A percentile compares a stretch with the other conserved stretches of the same genome.
These are phyloP conservation scores for Chaetogeoica ovagalla DNA, from an alignment of 2,888 invertebrate genomes.

Conservation along the genomic window DNA sequence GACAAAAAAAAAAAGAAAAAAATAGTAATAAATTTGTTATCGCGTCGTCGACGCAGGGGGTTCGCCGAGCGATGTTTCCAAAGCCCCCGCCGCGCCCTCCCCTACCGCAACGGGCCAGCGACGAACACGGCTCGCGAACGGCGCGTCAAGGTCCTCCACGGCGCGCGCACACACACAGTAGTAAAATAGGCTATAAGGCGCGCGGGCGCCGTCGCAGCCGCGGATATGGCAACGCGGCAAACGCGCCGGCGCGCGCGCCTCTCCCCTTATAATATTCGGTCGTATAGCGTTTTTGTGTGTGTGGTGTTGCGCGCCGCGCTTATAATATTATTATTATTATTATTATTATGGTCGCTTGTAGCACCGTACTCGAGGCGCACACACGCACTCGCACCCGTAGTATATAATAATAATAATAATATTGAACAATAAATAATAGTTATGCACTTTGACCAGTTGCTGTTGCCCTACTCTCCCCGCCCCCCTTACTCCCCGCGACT, in stretches of 20 bases:
- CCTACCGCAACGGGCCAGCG: too few species aligned
- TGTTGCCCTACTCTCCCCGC: not conserved
- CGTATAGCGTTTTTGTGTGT: too few species aligned
- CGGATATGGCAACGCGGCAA: slow-evolving; percentile 51
- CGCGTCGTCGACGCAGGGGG: too few species aligned
- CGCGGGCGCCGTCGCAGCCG: not conserved
- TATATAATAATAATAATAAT: slow-evolving; percentile 37
- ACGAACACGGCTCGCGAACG: not conserved
- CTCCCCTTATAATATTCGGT: slow-evolving; percentile 21
- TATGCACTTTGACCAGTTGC: slow-evolving; percentile 50
- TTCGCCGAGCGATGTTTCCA: too few species aligned
- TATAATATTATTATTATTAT: too few species aligned
- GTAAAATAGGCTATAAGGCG: slow-evolving; percentile 18
- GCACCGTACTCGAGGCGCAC: not conserved
- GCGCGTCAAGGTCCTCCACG: slow-evolving; percentile 33
- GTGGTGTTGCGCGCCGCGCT: slow-evolving; percentile 16
- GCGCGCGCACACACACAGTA: not conserved
- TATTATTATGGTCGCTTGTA: slow-evolving; percentile 9
- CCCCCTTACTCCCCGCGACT: too few species aligned
- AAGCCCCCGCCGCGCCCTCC: too few species aligned
- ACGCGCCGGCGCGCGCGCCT: slow-evolving; percentile 43
- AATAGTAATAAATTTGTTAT: too few species aligned
- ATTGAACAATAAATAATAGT: slow-evolving; percentile 20
- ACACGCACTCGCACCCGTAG: not conserved
- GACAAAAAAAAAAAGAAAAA: too few species aligned